These are phyloP conservation scores for Galagoides demidoff DNA, from an alignment of 2,797 vertebrate genomes.

Conservation along the genomic window DNA sequence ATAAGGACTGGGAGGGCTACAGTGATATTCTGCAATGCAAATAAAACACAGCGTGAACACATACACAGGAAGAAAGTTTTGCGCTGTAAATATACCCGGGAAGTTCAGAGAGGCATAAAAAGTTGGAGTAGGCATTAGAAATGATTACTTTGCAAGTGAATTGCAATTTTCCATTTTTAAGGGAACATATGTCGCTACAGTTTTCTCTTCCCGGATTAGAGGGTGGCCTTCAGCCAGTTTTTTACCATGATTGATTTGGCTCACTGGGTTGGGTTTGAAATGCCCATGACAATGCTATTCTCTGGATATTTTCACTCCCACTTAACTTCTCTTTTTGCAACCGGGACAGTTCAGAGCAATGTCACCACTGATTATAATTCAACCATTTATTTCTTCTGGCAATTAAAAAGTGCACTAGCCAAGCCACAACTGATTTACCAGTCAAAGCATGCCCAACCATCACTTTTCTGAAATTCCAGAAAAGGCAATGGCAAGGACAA, in stretches of 20 bases:
- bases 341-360: not conserved
- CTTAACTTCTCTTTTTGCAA: constrained; percentile 15
- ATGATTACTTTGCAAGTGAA: constrained; percentile 71
- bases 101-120: constrained; percentile 62
- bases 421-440: not conserved
- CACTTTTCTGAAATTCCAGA: constrained; percentile 68
- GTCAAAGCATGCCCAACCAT: constrained; percentile 33
- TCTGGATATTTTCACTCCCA: not conserved
- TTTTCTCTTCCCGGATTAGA: constrained; percentile 72
- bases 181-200: constrained; percentile 65
- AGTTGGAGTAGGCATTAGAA: constrained; percentile 65
- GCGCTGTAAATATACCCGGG: constrained; percentile 23
- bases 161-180: constrained; percentile 72
- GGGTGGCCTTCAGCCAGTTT: constrained; percentile 26
- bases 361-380: constrained; percentile 41
- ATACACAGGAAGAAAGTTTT: constrained; percentile 47
- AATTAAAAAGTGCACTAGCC: constrained; percentile 65
- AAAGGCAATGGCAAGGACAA: constrained; percentile 59
- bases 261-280: not conserved
- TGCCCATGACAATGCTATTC: not conserved
- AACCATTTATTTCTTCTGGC: constrained; percentile 58
- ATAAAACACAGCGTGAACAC: constrained; percentile 50
- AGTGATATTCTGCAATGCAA: constrained; percentile 65
- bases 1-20: constrained; percentile 58
- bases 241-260: constrained; percentile 54